phyloP scores from a whole-genome alignment of 1,140 invertebrate species.

The Limonius californicus region DNA sequence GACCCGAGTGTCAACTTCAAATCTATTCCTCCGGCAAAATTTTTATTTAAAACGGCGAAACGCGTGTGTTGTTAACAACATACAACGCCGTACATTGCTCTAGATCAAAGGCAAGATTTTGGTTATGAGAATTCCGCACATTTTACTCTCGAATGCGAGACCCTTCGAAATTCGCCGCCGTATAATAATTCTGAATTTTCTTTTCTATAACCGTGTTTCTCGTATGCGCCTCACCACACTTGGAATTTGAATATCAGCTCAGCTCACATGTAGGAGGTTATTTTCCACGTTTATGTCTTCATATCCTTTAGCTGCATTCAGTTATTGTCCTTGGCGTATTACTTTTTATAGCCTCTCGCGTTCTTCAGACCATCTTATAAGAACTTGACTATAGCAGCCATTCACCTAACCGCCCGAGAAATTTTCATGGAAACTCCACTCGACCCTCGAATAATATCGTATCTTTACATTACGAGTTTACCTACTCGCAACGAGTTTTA shows the following conservation, averaged over 20 bases:
- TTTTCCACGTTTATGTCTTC: constrained; percentile 37
- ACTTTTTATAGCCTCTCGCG: constrained; percentile 32
- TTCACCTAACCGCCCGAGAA: constrained; percentile 22
- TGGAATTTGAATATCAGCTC: constrained; percentile 20
- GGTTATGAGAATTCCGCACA: constrained; percentile 6
- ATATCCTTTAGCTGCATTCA: constrained; percentile 38
- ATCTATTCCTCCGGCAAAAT: constrained; percentile 26
- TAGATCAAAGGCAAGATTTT: background rate
- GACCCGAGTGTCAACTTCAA: constrained; percentile 27
- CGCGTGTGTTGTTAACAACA: constrained; percentile 1
- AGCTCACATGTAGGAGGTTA: constrained; percentile 31
- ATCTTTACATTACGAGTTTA: too few relatives aligned
- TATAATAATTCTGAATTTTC: constrained; percentile 11
- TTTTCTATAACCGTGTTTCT: constrained; percentile 11
- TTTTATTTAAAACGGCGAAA: constrained; percentile 26
- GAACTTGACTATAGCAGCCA: constrained; percentile 20
- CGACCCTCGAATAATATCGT: background rate
- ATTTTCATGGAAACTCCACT: constrained; percentile 10
- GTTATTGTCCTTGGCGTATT: constrained; percentile 38
- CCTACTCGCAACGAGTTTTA: too few relatives aligned
- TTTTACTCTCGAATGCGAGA: constrained; percentile 2
- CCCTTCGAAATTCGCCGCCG: constrained; percentile 1
- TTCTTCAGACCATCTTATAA: constrained; percentile 23
- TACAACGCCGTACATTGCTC: background rate
- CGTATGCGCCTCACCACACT: constrained; percentile 5